Conservation (phyloP, 2,888 invertebrate genomes). For the Scrobipalpa costella region DNA sequence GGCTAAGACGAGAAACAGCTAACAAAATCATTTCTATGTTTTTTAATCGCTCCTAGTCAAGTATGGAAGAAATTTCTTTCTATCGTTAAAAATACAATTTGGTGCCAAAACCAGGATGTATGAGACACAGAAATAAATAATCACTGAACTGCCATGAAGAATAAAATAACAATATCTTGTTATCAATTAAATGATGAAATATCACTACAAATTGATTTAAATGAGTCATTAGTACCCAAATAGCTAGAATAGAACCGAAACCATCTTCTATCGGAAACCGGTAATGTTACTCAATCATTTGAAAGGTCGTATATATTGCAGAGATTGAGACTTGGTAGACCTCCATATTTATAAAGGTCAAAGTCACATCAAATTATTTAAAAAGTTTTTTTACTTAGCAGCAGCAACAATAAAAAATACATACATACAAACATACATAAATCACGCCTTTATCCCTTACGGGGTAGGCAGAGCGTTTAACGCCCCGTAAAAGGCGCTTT, state of each 20-base stretch:
- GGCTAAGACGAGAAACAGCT: too few relatives aligned
- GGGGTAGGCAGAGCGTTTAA: too few relatives aligned
- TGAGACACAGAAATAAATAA: too few relatives aligned
- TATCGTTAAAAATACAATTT: too few relatives aligned
- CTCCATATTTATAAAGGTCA: background rate
- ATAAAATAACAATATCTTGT: background rate
- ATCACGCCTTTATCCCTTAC: too few relatives aligned
- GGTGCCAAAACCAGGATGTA: too few relatives aligned
- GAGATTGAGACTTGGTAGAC: background rate
- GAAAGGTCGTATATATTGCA: background rate
- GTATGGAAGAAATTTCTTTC: background rate
- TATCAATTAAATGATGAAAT: background rate
- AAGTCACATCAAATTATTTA: background rate
- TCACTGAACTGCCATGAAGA: background rate
- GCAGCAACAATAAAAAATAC: too few relatives aligned
- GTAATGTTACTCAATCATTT: background rate
- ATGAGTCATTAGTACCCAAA: conserved; percentile 8
- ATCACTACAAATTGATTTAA: background rate
- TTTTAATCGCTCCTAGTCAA: too few relatives aligned
- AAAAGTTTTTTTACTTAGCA: too few relatives aligned
- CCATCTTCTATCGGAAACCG: background rate
- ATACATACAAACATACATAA: too few relatives aligned
- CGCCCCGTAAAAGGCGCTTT: too few relatives aligned
- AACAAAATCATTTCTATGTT: too few relatives aligned
- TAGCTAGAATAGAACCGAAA: background rate